phyloP scores from a whole-genome alignment of 2,113 vertebrate species.

The Columba livia region DNA sequence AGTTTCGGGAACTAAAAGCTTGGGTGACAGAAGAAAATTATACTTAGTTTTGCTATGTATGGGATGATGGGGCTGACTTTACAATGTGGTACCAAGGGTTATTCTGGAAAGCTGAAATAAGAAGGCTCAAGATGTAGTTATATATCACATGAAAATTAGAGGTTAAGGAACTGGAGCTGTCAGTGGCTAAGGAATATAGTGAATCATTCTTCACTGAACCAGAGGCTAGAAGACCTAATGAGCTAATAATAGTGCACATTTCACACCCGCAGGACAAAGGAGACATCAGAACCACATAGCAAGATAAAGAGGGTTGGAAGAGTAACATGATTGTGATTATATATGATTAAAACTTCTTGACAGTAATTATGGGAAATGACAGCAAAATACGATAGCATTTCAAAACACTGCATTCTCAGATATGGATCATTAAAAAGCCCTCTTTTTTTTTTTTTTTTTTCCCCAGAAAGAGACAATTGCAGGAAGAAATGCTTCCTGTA shows the following conservation, averaged over 20 bases:
- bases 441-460: neutral
- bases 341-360: neutral
- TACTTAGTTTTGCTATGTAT: neutral
- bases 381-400: neutral
- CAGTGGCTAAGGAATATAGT: slow-evolving; percentile 42
- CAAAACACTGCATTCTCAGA: neutral
- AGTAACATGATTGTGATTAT: neutral
- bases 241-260: slow-evolving; percentile 42
- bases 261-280: neutral
- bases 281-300: neutral
- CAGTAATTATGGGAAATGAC: neutral
- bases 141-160: slow-evolving; percentile 54
- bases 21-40: slow-evolving; percentile 4
- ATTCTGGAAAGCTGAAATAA: slow-evolving; percentile 17
- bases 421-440: neutral
- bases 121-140: neutral
- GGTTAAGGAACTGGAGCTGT: slow-evolving; percentile 54
- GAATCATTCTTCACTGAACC: slow-evolving; percentile 47
- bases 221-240: slow-evolving; percentile 54
- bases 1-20: neutral
- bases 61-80: neutral
- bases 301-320: slow-evolving; percentile 38
- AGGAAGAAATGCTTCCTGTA: neutral
- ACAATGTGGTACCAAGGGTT: neutral
- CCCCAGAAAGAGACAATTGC: neutral